Evolutionary conservation across 2,888 invertebrate genomes (phyloP).

Genomic region (Synergus gifuensis): DNA sequence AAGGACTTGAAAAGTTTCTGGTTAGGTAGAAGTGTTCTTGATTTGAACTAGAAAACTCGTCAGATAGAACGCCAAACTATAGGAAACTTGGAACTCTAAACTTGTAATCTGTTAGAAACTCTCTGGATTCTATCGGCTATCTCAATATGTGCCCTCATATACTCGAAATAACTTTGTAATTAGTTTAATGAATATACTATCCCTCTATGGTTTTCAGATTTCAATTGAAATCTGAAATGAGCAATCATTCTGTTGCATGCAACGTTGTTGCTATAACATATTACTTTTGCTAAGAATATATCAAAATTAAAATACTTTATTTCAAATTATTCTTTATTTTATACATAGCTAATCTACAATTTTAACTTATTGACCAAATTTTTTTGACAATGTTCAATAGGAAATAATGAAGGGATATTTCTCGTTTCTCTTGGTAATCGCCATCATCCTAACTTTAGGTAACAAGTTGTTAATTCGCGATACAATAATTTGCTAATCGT

Average conservation of each 20-base stretch:
- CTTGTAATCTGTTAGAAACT: conserved; percentile 54
- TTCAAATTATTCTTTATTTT: too few species aligned
- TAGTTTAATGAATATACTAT: background rate
- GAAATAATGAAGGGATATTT: background rate
- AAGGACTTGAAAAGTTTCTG: conserved; percentile 60
- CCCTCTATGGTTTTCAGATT: background rate
- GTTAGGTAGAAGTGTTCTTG: conserved; percentile 54
- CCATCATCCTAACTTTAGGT: conserved; percentile 41
- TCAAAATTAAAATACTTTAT: too few species aligned
- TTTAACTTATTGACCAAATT: background rate
- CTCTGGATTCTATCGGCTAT: conserved; percentile 27
- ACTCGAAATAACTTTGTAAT: conserved; percentile 9
- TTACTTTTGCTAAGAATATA: too few species aligned
- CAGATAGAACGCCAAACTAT: conserved; percentile 51
- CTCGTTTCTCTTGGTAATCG: background rate
- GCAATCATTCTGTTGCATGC: too few species aligned
- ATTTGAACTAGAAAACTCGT: conserved; percentile 47
- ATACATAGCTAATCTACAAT: background rate
- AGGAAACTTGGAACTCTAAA: conserved; percentile 56
- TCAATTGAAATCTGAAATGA: background rate
- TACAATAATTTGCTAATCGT: conserved; percentile 63
- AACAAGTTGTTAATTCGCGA: conserved; percentile 64
- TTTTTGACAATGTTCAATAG: background rate
- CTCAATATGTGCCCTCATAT: background rate
- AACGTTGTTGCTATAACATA: too few species aligned